These are phyloP conservation scores for Coptodon rendalli DNA, from an alignment of 2,113 vertebrate species.

Conservation along the genomic window DNA sequence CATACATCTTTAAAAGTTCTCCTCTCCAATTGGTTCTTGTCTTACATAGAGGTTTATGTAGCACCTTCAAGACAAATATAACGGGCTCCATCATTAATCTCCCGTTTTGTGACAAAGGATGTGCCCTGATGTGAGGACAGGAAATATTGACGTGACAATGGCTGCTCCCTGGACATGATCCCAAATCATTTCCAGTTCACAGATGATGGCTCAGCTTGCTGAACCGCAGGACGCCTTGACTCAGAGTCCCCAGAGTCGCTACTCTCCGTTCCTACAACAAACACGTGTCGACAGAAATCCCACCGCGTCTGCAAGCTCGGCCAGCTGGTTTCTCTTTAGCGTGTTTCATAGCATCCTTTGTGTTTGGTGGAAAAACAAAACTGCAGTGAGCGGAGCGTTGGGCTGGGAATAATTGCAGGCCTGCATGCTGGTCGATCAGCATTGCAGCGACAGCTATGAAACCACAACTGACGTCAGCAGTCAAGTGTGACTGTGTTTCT, in stretches of 20 bases:
- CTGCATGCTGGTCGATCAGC: slow-evolving; percentile 26
- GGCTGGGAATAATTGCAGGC: slow-evolving; percentile 43
- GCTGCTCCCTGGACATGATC: slow-evolving; percentile 26
- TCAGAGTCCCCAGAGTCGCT: background rate
- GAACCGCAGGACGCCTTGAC: background rate
- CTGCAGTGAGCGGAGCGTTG: background rate
- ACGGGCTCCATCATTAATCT: fast-evolving
- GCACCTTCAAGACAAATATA: background rate
- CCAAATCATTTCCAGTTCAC: slow-evolving; percentile 30
- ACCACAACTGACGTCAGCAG: slow-evolving; percentile 60
- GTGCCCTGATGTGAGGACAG: background rate
- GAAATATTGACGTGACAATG: slow-evolving; percentile 34
- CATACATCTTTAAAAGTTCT: background rate
- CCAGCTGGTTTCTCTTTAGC: slow-evolving; percentile 19
- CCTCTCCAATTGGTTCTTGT: background rate
- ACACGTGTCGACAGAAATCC: slow-evolving; percentile 18
- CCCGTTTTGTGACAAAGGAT: background rate
- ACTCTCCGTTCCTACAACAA: slow-evolving; percentile 19
- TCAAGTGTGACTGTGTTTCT: slow-evolving; percentile 27
- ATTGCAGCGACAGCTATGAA: slow-evolving; percentile 32
- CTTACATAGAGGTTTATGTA: background rate
- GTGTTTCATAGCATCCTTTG: background rate
- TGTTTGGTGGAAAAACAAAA: slow-evolving; percentile 14
- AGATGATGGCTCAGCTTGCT: background rate
- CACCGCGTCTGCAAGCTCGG: background rate